Evolutionary conservation across 2,797 vertebrate species (phyloP).

Genomic region (Thamnophis elegans): DNA sequence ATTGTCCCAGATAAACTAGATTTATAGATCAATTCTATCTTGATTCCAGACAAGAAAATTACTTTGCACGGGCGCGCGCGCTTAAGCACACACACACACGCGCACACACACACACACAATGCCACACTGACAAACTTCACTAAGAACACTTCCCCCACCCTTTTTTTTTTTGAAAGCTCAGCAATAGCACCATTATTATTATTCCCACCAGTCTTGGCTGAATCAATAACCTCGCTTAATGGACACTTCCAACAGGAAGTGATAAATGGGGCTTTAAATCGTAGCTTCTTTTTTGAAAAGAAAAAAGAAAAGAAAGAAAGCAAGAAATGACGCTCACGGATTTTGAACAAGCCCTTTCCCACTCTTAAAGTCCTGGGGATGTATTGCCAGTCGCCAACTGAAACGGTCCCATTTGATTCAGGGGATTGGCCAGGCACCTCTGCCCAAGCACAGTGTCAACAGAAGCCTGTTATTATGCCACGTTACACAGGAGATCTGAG

Average conservation of each 20-base stretch:
- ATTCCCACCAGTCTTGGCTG: not conserved
- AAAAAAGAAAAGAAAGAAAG: not conserved
- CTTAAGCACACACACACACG: too few relatives aligned
- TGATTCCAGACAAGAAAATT: not conserved
- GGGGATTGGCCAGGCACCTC: slow-evolving; percentile 25
- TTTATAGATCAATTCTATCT: not conserved
- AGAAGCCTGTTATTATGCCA: slow-evolving; percentile 47
- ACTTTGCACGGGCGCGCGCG: not conserved
- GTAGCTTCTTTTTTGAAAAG: not conserved
- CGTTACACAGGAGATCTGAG: slow-evolving; percentile 58
- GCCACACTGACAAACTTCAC: not conserved
- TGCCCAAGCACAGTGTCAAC: slow-evolving; percentile 56
- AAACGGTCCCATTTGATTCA: slow-evolving; percentile 4
- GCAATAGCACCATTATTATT: not conserved
- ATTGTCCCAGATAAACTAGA: not conserved
- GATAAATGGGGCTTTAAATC: not conserved
- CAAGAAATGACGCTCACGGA: not conserved
- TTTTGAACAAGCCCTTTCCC: not conserved
- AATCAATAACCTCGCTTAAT: not conserved
- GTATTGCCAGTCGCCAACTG: not conserved
- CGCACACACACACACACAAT: not conserved
- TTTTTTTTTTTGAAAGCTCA: not conserved
- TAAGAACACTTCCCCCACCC: not conserved
- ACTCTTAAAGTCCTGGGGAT: not conserved
- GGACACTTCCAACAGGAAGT: not conserved